These are phyloP conservation scores for Probosciger aterrimus DNA, from an alignment of 2,113 vertebrate species.

Conservation along the genomic window DNA sequence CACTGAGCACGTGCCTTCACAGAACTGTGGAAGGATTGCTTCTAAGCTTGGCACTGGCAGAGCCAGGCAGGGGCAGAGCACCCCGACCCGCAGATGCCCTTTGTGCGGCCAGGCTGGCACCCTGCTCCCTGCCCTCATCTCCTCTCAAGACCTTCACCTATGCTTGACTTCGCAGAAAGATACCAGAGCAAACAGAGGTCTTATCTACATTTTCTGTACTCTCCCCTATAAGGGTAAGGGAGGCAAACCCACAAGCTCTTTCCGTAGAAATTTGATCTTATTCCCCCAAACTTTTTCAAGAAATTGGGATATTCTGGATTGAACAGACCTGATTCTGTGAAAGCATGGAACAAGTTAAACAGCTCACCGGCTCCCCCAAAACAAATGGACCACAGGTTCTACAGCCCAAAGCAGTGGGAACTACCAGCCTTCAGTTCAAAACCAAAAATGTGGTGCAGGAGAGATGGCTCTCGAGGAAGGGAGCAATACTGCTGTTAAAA, in stretches of 20 bases:
- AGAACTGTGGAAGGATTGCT: not conserved
- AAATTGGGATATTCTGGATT: not conserved
- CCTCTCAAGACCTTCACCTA: not conserved
- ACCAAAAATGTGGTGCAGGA: fast-evolving
- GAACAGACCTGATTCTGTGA: not conserved
- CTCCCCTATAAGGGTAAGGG: not conserved
- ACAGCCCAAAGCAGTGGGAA: not conserved
- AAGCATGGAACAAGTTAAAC: not conserved
- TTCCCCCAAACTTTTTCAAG: not conserved
- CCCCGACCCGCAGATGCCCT: not conserved
- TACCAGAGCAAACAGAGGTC: not conserved
- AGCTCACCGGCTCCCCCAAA: not conserved
- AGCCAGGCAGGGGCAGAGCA: not conserved
- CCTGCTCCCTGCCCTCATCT: not conserved
- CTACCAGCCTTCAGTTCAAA: not conserved
- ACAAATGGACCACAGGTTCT: not conserved
- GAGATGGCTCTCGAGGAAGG: not conserved
- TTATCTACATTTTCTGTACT: not conserved
- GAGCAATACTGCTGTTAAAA: not conserved
- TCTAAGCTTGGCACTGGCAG: fast-evolving
- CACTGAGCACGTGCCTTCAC: fast-evolving
- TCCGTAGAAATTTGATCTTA: not conserved
- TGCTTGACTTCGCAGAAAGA: not conserved
- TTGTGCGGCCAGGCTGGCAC: fast-evolving
- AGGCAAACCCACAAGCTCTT: not conserved